Evolutionary conservation across 2,113 vertebrate species (phyloP), one percentile per base, ranked within the genome.

Genomic region (Takifugu bimaculatus): DNA sequence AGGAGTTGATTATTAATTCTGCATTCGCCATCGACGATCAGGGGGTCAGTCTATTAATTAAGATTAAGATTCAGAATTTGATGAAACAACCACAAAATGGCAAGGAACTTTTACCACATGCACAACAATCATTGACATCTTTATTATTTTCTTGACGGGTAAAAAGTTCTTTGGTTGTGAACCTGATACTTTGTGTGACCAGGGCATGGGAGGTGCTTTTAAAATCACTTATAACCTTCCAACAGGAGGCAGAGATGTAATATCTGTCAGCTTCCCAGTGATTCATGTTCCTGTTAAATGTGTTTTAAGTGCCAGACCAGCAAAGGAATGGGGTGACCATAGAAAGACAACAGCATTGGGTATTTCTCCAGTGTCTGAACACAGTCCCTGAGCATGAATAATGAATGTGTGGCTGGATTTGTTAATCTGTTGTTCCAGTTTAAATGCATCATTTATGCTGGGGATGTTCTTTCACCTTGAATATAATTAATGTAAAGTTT

Each of bases 301-400:
- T 13, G 44, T 45, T 45, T 45, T 45, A 15, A 45, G 47, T 60
- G 53, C 53, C 54, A 53, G 44, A 42, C 48, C 27, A 63, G 48
- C 53, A 59, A 6, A 55, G 63, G 42, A 67, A 58, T 39, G 26
- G 57, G 47, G 25, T 59, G 54, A 50, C 53, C 29, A n/a, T 4
- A 52, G 68, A 72, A 68, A 61, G 4, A 27, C 39, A 13, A 50
- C 54, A 13, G 27, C 50, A 39, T 63, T 57, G 53, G 44, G 57
- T 55, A 50, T 55, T 35, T 57, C 29, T 44, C 60, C 6, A 53
- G 20, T 50, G 11, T 57, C 35, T n/a, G 35, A 39, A 39, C 35
- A 39, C 35, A 3, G 35, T 39, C 35, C 35, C 14, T 26, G 25
- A 50, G 0, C 47, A 50, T n/a, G 48, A 54, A 35, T 29, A 45